Evolutionary conservation across 2,113 vertebrate genomes (phyloP), one percentile per base, ranked within the genome.

Genomic region (Australoheros scitulus): DNA sequence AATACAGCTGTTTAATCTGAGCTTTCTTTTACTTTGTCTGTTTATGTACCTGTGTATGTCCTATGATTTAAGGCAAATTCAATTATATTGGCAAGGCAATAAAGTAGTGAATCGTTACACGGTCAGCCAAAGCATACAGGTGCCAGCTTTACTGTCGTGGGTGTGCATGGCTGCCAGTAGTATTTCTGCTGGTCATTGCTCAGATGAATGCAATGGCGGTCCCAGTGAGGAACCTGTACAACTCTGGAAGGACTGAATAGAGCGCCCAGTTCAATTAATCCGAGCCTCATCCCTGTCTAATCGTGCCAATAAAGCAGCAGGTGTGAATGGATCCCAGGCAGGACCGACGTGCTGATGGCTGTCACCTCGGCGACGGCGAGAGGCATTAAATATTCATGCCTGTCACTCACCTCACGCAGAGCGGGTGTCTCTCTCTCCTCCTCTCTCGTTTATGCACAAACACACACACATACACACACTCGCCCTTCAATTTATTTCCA

Each of bases 351-450:
- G 79, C 89, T 85, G 83, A 90, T 78, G 76, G 86, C 88, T 88
- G 90, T 94, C 94, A 93, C 90, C 89, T 84, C 91, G 80, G 91
- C 77, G 84, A 90, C 90, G 36, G 88, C 82, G 77, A 88, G 87
- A 87, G 77, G 29, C 82, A 82, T 94, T 91, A 95, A 94, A 95
- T 94, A 95, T 95, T 95, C 91, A 96, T 93, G 92, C 58, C 82
- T 90, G 94, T 93, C 92, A 92, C 86, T 95, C 92, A 91, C 89
- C 88, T 86, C 86, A 56, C 88, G 89, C 70, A 26, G 92, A 1
- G 87, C 38, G 24, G 63, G 56, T 72, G 52, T 64, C 60, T 70
- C 84, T 85, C 55, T 84, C 58, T 81, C 59, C 74, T 32, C 58
- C 24, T 61, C 22, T 78, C 20, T n/a, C 29, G 3, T 57, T 41